Evolutionary conservation across 2,888 invertebrate species (phyloP).

Genomic region (Eudasyphora cyanicolor): DNA sequence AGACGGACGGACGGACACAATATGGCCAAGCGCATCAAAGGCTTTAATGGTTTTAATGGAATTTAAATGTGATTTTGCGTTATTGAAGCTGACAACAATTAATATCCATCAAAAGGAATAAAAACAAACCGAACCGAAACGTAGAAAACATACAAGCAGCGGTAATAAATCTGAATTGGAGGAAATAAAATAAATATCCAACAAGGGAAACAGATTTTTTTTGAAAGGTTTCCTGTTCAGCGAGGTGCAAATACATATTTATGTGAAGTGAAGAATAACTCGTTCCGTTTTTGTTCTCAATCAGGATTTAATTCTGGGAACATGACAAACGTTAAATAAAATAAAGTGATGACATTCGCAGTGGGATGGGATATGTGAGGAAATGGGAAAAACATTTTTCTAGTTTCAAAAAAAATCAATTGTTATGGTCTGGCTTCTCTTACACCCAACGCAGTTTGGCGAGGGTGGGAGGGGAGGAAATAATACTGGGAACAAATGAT

Average conservation of each 20-base stretch:
- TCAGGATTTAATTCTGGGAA: background rate
- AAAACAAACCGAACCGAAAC: background rate
- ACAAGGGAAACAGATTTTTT: background rate
- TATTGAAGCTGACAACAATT: conserved; percentile 16
- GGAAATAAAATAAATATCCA: background rate
- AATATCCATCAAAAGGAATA: conserved; percentile 8
- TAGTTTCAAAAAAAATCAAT: background rate
- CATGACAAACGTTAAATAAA: background rate
- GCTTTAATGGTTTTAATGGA: conserved; percentile 17
- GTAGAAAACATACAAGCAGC: background rate
- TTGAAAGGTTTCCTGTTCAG: background rate
- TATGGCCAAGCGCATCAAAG: background rate
- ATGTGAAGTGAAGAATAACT: too few relatives aligned
- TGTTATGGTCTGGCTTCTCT: too few relatives aligned
- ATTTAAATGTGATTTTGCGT: conserved; percentile 13
- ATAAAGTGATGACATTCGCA: too few relatives aligned
- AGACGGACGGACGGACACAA: background rate
- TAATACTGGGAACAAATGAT: background rate
- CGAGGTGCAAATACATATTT: background rate
- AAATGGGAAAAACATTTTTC: too few relatives aligned
- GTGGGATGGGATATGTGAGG: too few relatives aligned
- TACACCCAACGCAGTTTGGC: background rate
- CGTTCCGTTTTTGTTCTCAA: too few relatives aligned
- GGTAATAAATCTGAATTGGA: background rate
- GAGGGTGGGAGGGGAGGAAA: background rate